Conservation (phyloP, 2,797 vertebrate species). For the Phoeniculus purpureus region DNA sequence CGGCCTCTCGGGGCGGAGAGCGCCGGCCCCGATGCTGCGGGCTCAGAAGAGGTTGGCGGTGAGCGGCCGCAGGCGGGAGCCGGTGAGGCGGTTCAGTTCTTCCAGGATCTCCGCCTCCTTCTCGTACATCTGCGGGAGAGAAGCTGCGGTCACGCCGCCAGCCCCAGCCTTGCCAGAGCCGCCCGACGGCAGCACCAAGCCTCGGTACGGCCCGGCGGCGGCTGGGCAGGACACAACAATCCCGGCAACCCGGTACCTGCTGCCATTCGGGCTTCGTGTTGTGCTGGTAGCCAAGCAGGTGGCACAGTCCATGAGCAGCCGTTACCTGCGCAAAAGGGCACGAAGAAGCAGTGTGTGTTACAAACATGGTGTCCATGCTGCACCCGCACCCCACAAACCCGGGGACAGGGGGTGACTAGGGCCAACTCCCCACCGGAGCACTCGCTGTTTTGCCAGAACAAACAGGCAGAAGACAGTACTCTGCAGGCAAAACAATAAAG, state of each 20-base stretch:
- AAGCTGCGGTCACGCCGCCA: neutral
- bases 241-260: conserved; percentile 78
- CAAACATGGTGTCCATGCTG: too few species aligned
- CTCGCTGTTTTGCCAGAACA: neutral
- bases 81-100: conserved; percentile 82
- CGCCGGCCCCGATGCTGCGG: fast-evolving
- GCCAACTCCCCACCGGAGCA: too few species aligned
- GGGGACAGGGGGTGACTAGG: too few species aligned
- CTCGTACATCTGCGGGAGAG: conserved; percentile 84
- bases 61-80: conserved; percentile 83
- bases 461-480: too few species aligned
- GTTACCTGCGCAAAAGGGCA: conserved; percentile 79
- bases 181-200: too few species aligned
- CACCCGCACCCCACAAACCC: fast-evolving
- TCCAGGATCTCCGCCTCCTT: conserved; percentile 86
- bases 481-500: neutral
- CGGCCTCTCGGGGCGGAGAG: neutral
- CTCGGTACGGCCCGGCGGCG: too few species aligned
- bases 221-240: too few species aligned
- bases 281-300: conserved; percentile 92
- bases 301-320: conserved; percentile 91
- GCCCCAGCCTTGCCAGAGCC: too few species aligned
- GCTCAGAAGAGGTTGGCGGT: conserved; percentile 69
- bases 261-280: conserved; percentile 84
- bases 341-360: neutral